Evolutionary conservation across 2,797 vertebrate species (phyloP), one percentile per base, ranked within the genome.

Genomic region (Karalla daura): DNA sequence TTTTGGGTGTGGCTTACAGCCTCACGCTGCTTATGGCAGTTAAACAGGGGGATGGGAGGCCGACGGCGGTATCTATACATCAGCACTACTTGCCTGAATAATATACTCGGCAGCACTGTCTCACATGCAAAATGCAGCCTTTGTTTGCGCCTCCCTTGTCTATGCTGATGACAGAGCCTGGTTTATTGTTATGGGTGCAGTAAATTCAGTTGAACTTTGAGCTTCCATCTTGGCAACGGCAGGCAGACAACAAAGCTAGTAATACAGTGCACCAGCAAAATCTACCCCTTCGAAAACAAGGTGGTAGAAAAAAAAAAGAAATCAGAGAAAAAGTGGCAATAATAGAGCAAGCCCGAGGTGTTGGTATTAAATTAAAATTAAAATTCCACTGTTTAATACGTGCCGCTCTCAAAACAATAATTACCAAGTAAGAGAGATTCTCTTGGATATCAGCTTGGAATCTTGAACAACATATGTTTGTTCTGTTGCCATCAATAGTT

Each of bases 141-240:
- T 83, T 89, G 86, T 86, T 86, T 78, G 78, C 80, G 76, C 73
- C 86, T 78, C 78, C 81, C 73, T 50, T 70, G 82, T 81, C 79
- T 81, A n/a, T 47, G 63, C 69, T 75, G 71, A 77, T 52, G 58
- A 81, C 73, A 39, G 59, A 63, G 78, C 28, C 72, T 46, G 79
- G 54, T 90, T 92, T 90, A 91, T 85, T 81, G 82, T 86, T 78
- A 80, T 70, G 74, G 76, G 21, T 52, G 90, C 86, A 78, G 78
- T 91, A 92, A 91, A 92, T 76, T 81, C 55, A 70, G 69, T 63
- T 90, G 89, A 91, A 92, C 92, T 93, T 93, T 93, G 88, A 91
- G 88, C 84, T 80, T 81, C 70, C 78, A 83, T 85, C 81, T 80
- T 68, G 59, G 76, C 71, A 87, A 65, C 27, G 30, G 49, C 37